A percentile compares a stretch with the other conserved stretches of the same genome.
phyloP scores from a whole-genome alignment of 2,888 invertebrate species.

The Alsophila aescularia region DNA sequence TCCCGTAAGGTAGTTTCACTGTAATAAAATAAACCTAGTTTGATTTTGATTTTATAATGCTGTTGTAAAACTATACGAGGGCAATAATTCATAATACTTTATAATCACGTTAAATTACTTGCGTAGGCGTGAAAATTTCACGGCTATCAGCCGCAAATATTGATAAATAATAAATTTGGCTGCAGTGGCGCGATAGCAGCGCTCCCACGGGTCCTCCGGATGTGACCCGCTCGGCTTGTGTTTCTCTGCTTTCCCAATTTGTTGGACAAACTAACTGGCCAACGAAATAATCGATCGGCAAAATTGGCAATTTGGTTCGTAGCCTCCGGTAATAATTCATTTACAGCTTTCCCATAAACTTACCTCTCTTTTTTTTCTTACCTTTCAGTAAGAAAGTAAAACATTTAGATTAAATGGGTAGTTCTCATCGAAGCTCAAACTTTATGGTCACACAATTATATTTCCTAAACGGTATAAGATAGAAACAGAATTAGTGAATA shows the following conservation, averaged over 20 bases:
- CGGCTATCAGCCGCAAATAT: slow-evolving; percentile 1
- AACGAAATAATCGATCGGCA: slow-evolving; percentile 2
- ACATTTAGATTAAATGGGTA: not conserved
- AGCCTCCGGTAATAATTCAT: slow-evolving; percentile 7
- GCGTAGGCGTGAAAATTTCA: slow-evolving; percentile 1
- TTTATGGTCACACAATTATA: too few relatives aligned
- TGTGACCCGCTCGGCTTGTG: not conserved
- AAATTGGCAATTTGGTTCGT: slow-evolving; percentile 9
- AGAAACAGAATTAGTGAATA: too few relatives aligned
- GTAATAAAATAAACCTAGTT: too few relatives aligned
- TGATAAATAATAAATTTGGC: slow-evolving; percentile 10
- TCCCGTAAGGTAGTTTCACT: too few relatives aligned
- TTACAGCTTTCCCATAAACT: not conserved
- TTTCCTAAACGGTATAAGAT: too few relatives aligned
- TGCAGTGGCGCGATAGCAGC: not conserved
- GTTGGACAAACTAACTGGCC: slow-evolving; percentile 3
- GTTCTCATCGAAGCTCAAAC: not conserved
- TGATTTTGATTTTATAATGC: too few relatives aligned
- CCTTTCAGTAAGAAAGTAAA: slow-evolving; percentile 1
- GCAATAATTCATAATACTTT: not conserved
- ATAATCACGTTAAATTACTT: not conserved
- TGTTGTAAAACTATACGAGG: not conserved
- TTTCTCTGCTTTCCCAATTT: not conserved
- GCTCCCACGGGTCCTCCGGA: not conserved
- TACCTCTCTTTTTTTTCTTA: too few relatives aligned